Percentiles rank a stretch among this genome's conserved stretches.
phyloP scores from a whole-genome alignment of 2,888 invertebrate genomes.

The Lathronympha strigana region DNA sequence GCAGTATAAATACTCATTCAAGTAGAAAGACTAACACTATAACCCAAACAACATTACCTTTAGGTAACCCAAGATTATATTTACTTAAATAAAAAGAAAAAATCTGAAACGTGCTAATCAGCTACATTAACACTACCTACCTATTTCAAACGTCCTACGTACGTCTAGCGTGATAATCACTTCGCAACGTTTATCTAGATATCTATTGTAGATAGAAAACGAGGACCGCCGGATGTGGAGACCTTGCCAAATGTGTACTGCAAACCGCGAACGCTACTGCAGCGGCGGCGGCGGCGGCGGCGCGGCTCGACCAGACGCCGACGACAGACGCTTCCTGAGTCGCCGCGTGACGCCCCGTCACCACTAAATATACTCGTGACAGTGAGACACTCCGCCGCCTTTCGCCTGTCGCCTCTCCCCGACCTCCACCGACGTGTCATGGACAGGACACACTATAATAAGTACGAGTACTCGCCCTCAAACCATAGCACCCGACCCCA shows the following conservation, averaged over 20 bases:
- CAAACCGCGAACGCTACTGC: constrained; percentile 44
- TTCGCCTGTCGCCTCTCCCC: constrained; percentile 50
- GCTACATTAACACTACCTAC: no score
- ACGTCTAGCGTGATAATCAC: neutral
- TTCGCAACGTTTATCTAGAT: constrained; percentile 3
- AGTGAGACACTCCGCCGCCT: constrained; percentile 70
- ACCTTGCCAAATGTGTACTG: constrained; percentile 60
- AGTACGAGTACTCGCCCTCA: constrained; percentile 56
- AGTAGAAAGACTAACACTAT: no score
- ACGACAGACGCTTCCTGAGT: constrained; percentile 71
- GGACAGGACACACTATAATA: constrained; percentile 21
- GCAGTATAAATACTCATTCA: no score
- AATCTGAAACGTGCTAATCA: no score
- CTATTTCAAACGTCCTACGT: neutral
- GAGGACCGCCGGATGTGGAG: constrained; percentile 46
- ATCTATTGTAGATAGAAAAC: constrained; percentile 22
- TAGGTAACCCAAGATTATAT: neutral
- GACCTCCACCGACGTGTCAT: constrained; percentile 40
- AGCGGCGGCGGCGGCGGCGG: constrained; percentile 45
- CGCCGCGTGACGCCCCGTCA: constrained; percentile 59
- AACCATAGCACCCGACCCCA: constrained; percentile 52
- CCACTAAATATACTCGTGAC: constrained; percentile 72
- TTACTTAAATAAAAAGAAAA: no score
- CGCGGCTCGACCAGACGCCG: constrained; percentile 54
- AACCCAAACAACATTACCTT: no score